Evolutionary conservation across 1,140 invertebrate genomes (phyloP).

Genomic region (Hyposmocoma kahamanoa): DNA sequence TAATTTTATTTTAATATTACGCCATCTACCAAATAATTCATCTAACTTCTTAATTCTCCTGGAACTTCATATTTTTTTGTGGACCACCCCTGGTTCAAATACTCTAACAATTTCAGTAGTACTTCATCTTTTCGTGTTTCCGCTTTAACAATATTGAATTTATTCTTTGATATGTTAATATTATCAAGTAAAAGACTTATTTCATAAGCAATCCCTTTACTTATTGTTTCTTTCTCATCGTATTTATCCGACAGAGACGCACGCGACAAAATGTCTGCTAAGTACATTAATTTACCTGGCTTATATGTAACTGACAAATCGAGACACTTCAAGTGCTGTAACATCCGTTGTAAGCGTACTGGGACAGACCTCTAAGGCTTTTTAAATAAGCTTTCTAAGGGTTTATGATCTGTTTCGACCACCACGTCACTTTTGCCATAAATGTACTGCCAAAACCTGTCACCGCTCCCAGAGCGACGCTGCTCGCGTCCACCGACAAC

Average conservation of each 20-base stretch:
- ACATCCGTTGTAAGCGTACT: slow-evolving; percentile 38
- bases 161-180: background rate
- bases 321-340: slow-evolving; percentile 16
- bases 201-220: background rate
- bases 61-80: background rate
- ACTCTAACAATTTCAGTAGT: background rate
- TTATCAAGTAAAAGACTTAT: background rate
- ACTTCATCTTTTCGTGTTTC: background rate
- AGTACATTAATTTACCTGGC: slow-evolving; percentile 55
- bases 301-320: slow-evolving; percentile 19
- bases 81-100: background rate
- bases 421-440: slow-evolving; percentile 21
- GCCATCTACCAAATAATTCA: background rate
- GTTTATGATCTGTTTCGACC: slow-evolving; percentile 67
- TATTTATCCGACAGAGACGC: slow-evolving; percentile 18
- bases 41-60: background rate
- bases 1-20: background rate
- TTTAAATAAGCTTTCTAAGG: slow-evolving; percentile 53
- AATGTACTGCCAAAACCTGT: slow-evolving; percentile 26
- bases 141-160: background rate
- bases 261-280: slow-evolving; percentile 60
- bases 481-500: background rate
- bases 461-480: background rate
- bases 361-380: slow-evolving; percentile 53
- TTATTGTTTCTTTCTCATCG: slow-evolving; percentile 12